phyloP scores from a whole-genome alignment of 2,797 vertebrate species.

The Spatula versicolor region DNA sequence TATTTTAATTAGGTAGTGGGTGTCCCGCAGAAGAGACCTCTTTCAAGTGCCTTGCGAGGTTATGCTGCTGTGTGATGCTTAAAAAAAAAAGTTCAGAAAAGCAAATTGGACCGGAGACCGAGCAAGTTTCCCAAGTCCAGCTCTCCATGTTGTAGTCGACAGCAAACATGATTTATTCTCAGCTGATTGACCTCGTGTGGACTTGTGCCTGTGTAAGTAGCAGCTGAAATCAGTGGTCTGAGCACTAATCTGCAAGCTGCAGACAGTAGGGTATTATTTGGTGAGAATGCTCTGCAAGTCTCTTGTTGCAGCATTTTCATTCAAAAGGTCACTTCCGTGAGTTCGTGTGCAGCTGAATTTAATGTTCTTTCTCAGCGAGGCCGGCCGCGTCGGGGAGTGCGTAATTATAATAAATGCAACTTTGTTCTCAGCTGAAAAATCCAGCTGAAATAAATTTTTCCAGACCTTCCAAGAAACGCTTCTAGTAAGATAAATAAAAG shows the following conservation, averaged over 20 bases:
- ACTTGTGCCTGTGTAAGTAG: slow-evolving; percentile 29
- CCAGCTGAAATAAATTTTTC: slow-evolving; percentile 67
- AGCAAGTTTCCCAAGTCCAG: not conserved
- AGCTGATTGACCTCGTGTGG: slow-evolving; percentile 30
- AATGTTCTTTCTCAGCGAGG: slow-evolving; percentile 66
- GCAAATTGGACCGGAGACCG: not conserved
- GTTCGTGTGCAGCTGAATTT: slow-evolving; percentile 59
- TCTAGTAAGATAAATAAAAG: slow-evolving; percentile 71
- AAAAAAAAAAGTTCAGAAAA: slow-evolving; percentile 3
- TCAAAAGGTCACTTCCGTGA: slow-evolving; percentile 66
- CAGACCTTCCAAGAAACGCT: slow-evolving; percentile 59
- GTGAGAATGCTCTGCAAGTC: slow-evolving; percentile 19
- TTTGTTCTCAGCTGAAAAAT: slow-evolving; percentile 70
- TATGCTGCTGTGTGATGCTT: not conserved
- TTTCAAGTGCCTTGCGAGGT: not conserved
- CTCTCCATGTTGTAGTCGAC: not conserved
- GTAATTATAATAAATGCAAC: slow-evolving; percentile 66
- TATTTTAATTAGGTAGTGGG: not conserved
- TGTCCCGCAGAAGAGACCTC: not conserved
- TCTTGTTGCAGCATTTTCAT: slow-evolving; percentile 52
- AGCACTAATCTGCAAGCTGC: slow-evolving; percentile 11
- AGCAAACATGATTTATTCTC: not conserved
- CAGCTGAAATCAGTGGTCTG: slow-evolving; percentile 49
- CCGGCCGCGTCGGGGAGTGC: slow-evolving; percentile 51
- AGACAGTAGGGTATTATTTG: slow-evolving; percentile 66